Conservation (phyloP, 2,888 invertebrate genomes). For the Autographa gamma region DNA sequence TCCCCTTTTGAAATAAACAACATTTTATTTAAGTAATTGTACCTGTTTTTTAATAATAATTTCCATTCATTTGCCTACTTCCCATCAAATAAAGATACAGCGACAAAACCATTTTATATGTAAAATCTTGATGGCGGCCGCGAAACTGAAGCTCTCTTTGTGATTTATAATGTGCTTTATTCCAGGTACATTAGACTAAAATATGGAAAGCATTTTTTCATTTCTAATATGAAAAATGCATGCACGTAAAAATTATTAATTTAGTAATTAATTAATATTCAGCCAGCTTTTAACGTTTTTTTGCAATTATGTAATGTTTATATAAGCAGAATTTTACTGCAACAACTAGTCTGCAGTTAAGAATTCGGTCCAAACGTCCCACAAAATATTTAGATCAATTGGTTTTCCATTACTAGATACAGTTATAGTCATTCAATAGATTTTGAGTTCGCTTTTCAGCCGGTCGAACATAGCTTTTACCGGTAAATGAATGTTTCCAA, state of each 20-base stretch:
- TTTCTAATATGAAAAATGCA: not conserved
- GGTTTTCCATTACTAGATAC: not conserved
- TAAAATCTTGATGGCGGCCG: not conserved
- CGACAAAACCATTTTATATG: slow-evolving; percentile 6
- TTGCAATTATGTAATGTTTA: no score
- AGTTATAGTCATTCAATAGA: not conserved
- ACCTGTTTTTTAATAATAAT: not conserved
- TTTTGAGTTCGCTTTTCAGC: not conserved
- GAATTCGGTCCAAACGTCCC: no score
- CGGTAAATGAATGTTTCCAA: not conserved
- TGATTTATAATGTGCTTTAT: not conserved
- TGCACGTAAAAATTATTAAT: no score
- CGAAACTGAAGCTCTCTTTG: not conserved
- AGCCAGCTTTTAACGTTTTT: no score
- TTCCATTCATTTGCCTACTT: not conserved
- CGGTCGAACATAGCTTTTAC: not conserved
- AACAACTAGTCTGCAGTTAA: no score
- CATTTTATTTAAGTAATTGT: not conserved
- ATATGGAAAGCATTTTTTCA: not conserved
- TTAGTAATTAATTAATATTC: no score
- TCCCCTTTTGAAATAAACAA: not conserved
- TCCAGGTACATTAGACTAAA: not conserved
- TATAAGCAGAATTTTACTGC: no score
- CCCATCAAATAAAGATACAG: not conserved
- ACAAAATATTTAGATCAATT: not conserved